Conservation (phyloP, 2,888 invertebrate species). For the Caenorhabditis auriculariae region DNA sequence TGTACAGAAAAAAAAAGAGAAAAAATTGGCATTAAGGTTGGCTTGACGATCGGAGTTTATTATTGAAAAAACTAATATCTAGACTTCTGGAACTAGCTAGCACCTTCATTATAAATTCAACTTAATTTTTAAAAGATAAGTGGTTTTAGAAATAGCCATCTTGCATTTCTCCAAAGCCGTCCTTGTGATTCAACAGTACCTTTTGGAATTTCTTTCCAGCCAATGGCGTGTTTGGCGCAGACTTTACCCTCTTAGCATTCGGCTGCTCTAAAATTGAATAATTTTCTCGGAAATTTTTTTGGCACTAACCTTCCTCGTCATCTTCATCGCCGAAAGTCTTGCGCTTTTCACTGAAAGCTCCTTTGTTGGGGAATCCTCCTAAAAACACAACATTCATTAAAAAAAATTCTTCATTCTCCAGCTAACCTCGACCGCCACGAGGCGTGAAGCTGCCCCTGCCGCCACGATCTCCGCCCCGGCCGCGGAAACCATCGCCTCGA, state of each 20-base stretch:
- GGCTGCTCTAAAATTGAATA: neutral
- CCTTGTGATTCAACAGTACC: no score
- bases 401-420: neutral
- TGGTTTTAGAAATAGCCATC: no score
- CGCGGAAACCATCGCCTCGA: constrained; percentile 29
- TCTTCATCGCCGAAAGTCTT: constrained; percentile 33
- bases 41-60: no score
- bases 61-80: no score
- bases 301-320: constrained; percentile 27
- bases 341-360: constrained; percentile 27
- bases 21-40: no score
- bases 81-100: no score
- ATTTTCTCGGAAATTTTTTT: neutral
- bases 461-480: no score
- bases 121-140: no score
- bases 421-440: constrained; percentile 9
- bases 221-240: constrained; percentile 20
- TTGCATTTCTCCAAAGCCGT: no score
- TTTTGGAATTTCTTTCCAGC: no score
- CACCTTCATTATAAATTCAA: no score
- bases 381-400: neutral
- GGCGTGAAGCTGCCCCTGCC: constrained; percentile 24
- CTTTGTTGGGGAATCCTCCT: constrained; percentile 16
- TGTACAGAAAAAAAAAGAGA: no score
- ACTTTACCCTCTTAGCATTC: constrained; percentile 6